A percentile compares a stretch with the other conserved stretches of the same genome.
Conservation (phyloP, 1,140 invertebrate genomes). For the silkworm (Bombyx mori) region DNA sequence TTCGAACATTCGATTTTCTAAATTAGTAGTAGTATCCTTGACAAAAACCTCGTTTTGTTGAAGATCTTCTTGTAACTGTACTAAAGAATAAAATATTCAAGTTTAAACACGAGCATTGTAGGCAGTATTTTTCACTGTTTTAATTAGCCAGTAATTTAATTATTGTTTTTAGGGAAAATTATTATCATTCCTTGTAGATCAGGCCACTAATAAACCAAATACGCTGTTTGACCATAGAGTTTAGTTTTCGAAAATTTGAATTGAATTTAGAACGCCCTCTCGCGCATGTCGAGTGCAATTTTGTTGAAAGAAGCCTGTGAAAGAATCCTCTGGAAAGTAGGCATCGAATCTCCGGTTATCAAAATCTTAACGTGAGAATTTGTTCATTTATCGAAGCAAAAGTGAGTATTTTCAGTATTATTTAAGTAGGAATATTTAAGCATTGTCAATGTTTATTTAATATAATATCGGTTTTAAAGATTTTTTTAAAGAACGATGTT, state of each 20-base stretch:
- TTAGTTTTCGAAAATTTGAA: slow-evolving; percentile 24
- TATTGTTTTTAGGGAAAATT: no score
- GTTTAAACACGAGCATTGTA: no score
- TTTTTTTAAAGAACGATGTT: background rate
- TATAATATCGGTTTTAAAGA: background rate
- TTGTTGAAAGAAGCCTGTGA: slow-evolving; percentile 65
- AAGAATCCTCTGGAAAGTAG: slow-evolving; percentile 70
- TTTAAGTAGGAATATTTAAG: background rate
- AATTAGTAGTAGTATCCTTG: no score
- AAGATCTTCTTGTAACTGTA: no score
- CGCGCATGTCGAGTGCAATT: slow-evolving; percentile 33
- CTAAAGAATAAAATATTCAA: no score
- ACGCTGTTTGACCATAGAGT: background rate
- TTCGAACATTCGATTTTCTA: no score
- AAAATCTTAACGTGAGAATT: slow-evolving; percentile 68
- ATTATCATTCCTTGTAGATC: no score
- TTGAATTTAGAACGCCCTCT: slow-evolving; percentile 67
- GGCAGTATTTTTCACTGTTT: no score
- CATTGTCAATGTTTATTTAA: background rate
- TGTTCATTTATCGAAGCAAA: slow-evolving; percentile 58
- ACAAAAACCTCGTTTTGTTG: no score
- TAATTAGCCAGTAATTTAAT: no score
- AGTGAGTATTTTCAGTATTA: slow-evolving; percentile 43
- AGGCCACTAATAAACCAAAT: no score
- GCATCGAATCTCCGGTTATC: slow-evolving; percentile 66